Conservation (phyloP, 30 jellyfish, hydroid and myxozoan genomes). For the Rhopilema esculentum region DNA sequence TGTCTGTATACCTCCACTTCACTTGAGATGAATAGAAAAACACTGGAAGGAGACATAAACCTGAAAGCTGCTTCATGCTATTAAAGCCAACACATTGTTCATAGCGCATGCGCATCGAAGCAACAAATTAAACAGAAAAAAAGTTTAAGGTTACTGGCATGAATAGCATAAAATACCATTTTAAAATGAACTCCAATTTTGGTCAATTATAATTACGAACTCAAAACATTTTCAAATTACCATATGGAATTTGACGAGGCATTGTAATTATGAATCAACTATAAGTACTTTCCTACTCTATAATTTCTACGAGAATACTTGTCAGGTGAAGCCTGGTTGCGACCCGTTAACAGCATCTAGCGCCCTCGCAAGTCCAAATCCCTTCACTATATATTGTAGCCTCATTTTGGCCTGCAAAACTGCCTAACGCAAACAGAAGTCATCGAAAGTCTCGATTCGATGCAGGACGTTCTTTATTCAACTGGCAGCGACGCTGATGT, state of each 20-base stretch:
- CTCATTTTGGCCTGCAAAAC: not conserved
- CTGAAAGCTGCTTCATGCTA: no score
- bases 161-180: not conserved
- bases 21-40: no score
- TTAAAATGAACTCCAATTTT: not conserved
- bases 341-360: no score
- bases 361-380: no score
- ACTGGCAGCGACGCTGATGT: no score
- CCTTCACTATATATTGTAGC: no score
- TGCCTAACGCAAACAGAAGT: not conserved
- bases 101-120: no score
- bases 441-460: not conserved
- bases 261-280: not conserved
- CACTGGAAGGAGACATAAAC: no score
- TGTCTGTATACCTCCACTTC: no score
- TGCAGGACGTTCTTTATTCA: not conserved
- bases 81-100: no score
- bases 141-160: not conserved
- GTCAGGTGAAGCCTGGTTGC: not conserved
- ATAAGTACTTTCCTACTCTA: not conserved
- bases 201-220: not conserved
- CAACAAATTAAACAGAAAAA: not conserved
- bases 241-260: not conserved
- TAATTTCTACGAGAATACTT: not conserved
- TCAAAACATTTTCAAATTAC: not conserved